These are phyloP conservation scores for Myotis daubentonii DNA, from an alignment of 2,797 vertebrate species.

Conservation along the genomic window DNA sequence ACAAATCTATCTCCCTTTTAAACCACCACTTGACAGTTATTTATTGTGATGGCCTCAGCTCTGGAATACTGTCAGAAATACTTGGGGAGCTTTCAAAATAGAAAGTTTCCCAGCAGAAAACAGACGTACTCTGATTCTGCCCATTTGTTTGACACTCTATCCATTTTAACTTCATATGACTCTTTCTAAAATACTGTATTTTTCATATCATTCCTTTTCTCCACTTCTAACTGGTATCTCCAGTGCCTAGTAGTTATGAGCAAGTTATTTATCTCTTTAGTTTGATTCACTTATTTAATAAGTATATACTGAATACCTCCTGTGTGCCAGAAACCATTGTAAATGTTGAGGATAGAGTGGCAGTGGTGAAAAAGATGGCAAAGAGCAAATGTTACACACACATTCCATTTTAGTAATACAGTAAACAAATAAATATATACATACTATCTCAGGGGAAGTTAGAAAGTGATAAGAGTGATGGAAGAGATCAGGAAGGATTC, in stretches of 20 bases:
- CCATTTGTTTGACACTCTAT: not conserved
- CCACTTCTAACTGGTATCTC: not conserved
- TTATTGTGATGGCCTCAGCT: not conserved
- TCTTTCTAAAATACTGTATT: not conserved
- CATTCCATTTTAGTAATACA: not conserved
- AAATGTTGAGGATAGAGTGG: not conserved
- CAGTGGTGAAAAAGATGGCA: not conserved
- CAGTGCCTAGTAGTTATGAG: not conserved
- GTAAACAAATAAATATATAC: not conserved
- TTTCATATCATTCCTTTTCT: not conserved
- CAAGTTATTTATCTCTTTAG: not conserved
- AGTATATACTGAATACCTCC: not conserved
- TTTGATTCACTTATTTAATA: not conserved
- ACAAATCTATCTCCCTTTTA: not conserved
- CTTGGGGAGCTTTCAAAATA: not conserved
- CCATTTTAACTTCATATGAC: not conserved
- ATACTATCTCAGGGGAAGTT: not conserved
- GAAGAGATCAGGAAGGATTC: not conserved
- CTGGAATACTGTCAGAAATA: constrained; percentile 12
- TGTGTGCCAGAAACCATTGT: not conserved
- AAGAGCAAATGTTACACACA: not conserved
- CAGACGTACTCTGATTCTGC: not conserved
- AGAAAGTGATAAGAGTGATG: not conserved
- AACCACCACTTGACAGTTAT: not conserved
- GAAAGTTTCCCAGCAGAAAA: not conserved